Percentiles rank a stretch among this genome's conserved stretches.
Conservation (phyloP, 1,140 invertebrate species). For the Oncopodura yosiiana region DNA sequence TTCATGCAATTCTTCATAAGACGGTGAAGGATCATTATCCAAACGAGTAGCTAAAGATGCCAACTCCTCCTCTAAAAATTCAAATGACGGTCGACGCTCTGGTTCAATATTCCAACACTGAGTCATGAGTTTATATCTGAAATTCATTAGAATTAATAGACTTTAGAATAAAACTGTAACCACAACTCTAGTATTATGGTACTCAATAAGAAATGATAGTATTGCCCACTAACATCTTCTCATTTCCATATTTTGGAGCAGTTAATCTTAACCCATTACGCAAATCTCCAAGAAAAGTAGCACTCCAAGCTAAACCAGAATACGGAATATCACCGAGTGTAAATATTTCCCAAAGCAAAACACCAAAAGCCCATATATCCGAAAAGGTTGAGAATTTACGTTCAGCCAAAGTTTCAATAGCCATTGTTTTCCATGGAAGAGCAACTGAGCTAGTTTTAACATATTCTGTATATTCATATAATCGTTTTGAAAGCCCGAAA, state of each 20-base stretch:
- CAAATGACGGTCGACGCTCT: too few species aligned
- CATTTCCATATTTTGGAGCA: not conserved
- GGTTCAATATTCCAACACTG: too few species aligned
- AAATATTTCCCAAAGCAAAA: slow-evolving; percentile 44
- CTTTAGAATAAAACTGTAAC: too few species aligned
- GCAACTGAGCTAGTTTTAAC: not conserved
- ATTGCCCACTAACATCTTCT: too few species aligned
- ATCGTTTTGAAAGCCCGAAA: slow-evolving; percentile 45
- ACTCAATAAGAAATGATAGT: too few species aligned
- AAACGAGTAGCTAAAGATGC: too few species aligned
- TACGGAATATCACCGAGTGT: slow-evolving; percentile 39
- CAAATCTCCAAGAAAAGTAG: not conserved
- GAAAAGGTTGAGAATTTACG: slow-evolving; percentile 41
- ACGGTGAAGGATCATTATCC: too few species aligned
- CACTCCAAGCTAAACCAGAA: slow-evolving; percentile 41
- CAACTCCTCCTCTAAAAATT: too few species aligned
- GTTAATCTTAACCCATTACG: not conserved
- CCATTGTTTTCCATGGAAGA: slow-evolving; percentile 46
- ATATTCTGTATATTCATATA: slow-evolving; percentile 6
- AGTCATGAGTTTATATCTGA: too few species aligned
- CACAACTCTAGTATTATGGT: too few species aligned
- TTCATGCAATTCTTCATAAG: too few species aligned
- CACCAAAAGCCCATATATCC: slow-evolving; percentile 45
- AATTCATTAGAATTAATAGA: too few species aligned
- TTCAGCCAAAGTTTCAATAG: slow-evolving; percentile 42